phyloP scores from a whole-genome alignment of 2,888 invertebrate species.

The Minunthozetes semirufus region DNA sequence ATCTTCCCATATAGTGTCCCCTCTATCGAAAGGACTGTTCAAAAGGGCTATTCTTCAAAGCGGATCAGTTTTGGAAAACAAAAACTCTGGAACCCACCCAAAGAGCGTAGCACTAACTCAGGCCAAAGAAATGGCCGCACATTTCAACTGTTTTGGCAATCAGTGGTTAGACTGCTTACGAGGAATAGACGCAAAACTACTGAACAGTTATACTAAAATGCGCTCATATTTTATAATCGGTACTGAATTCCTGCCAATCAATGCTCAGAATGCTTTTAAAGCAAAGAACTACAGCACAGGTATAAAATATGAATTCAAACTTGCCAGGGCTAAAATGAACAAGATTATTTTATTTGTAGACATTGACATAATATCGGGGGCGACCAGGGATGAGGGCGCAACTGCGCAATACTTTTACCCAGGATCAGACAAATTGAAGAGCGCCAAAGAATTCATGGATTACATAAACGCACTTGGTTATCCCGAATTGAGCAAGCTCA shows the following conservation, averaged over 20 bases:
- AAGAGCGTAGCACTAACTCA: background rate
- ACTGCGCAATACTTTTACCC: background rate
- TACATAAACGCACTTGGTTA: background rate
- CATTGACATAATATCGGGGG: background rate
- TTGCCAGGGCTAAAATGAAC: no score
- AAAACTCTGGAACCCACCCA: background rate
- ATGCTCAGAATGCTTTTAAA: background rate
- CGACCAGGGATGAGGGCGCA: background rate
- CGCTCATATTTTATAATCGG: background rate
- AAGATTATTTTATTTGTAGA: background rate
- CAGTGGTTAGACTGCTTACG: background rate
- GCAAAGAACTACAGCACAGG: background rate
- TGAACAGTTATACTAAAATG: background rate
- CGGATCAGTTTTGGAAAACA: background rate
- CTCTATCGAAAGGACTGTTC: background rate
- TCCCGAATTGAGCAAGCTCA: background rate
- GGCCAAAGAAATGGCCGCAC: background rate
- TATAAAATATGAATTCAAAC: no score
- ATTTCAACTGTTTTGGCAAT: conserved; percentile 4
- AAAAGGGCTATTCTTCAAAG: background rate
- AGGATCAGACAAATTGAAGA: no score
- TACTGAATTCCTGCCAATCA: background rate
- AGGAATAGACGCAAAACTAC: background rate
- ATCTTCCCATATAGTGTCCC: background rate
- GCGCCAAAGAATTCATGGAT: background rate